These are phyloP conservation scores for Pampusana beccarii DNA, from an alignment of 2,113 vertebrate genomes.

Conservation along the genomic window DNA sequence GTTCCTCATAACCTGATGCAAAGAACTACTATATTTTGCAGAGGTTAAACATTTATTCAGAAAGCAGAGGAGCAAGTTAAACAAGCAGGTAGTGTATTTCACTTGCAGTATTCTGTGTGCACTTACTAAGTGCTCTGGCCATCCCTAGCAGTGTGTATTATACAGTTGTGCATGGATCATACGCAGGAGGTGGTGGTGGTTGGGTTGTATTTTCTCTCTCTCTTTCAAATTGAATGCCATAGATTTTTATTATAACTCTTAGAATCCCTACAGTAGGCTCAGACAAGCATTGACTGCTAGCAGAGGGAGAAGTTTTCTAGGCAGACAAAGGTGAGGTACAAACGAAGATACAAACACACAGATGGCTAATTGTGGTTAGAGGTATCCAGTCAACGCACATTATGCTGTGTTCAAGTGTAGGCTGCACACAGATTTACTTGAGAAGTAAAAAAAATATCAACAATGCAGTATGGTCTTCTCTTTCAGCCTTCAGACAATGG, in stretches of 20 bases:
- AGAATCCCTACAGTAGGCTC: background rate
- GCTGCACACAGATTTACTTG: background rate
- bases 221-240: background rate
- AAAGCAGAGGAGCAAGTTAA: background rate
- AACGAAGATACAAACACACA: background rate
- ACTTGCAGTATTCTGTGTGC: background rate
- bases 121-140: accelerated
- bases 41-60: background rate
- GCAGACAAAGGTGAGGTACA: background rate
- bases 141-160: background rate
- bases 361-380: background rate
- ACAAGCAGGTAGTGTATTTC: background rate
- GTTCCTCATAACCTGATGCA: background rate
- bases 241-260: background rate
- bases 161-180: background rate
- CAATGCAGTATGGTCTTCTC: background rate
- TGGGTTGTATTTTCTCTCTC: background rate
- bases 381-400: background rate
- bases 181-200: background rate
- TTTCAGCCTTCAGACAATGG: background rate
- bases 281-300: background rate
- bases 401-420: background rate
- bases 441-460: background rate
- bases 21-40: background rate
- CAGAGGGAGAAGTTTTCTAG: background rate